Evolutionary conservation across 2,888 invertebrate genomes (phyloP), one percentile per base, ranked within the genome.

Genomic region (Hemaris fuciformis): DNA sequence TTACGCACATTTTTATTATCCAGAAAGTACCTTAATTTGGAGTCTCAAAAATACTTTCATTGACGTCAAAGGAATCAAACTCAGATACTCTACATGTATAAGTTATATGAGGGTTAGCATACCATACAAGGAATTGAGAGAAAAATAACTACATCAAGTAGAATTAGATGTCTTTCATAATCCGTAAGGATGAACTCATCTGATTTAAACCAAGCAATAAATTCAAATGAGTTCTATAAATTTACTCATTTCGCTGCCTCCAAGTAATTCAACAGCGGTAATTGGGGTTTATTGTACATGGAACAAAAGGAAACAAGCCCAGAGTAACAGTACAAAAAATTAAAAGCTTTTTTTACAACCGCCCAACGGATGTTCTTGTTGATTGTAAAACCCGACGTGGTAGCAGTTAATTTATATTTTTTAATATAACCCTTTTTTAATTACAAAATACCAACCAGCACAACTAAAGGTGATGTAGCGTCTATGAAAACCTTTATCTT

Each of bases 331-430:
- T 64, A 25, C 43, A 61, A 53, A 65, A 66, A 59, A 61, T 64
- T 71, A n/a, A 62, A 71, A 73, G 71, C 73, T 62, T 57, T 71
- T 73, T 73, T 72, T 66, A 73, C 64, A 68, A 63, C 62, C 58
- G 61, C 62, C 71, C 56, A 57, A 60, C 69, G 62, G 61, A 67
- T 43, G 31, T 31, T 20, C 18, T 10, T 53, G 31, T 27, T 10
- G 20, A 53, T 31, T 53, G 53, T 53, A 53, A 53, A 20, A 25
- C 18, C 31, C 8, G 27, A 18, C 27, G 10, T 18, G 53, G 27
- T 53, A 53, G 10, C 10, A 48, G 31, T 31, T 8, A 10, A 31
- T 18, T 53, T 18, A 31, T 10, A 43, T 53, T 53, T 10, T 15
- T 8, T 27, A 27, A 48, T 48, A n/a, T 48, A 15, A 48, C 27